phyloP scores from a whole-genome alignment of 2,888 invertebrate species.

The Pristionchus entomophagus region DNA sequence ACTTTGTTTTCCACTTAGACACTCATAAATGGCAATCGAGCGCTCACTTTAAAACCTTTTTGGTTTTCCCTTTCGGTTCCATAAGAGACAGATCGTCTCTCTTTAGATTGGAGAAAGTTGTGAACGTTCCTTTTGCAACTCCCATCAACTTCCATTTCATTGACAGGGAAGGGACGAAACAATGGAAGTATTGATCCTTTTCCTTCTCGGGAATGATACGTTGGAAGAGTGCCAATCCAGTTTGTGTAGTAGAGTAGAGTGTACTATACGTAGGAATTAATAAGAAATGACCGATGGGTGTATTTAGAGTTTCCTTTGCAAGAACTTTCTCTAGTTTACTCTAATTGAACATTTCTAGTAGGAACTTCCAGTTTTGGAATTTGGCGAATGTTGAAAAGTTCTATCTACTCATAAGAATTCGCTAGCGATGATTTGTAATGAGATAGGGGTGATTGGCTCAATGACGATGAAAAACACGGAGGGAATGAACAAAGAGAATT shows the following conservation, averaged over 20 bases:
- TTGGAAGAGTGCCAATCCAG: background rate
- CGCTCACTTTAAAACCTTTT: background rate
- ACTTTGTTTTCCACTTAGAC: background rate
- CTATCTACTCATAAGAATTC: too few relatives aligned
- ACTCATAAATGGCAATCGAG: slow-evolving; percentile 11
- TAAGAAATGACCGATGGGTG: too few relatives aligned
- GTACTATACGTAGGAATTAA: background rate
- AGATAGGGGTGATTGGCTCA: too few relatives aligned
- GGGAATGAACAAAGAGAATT: background rate
- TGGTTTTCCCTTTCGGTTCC: slow-evolving; percentile 1
- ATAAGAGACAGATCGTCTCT: background rate
- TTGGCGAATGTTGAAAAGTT: background rate
- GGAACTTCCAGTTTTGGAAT: background rate
- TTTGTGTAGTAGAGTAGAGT: background rate
- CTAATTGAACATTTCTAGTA: background rate
- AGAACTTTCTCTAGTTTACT: background rate
- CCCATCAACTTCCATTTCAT: background rate
- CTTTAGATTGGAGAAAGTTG: background rate
- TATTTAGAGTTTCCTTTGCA: background rate
- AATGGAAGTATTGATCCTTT: background rate
- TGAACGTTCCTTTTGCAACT: background rate
- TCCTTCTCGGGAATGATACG: background rate
- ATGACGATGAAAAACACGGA: background rate
- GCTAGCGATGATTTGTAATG: too few relatives aligned
- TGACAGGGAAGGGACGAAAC: background rate